phyloP scores from a whole-genome alignment of 1,140 invertebrate genomes.

The Parapsyche elsis region DNA sequence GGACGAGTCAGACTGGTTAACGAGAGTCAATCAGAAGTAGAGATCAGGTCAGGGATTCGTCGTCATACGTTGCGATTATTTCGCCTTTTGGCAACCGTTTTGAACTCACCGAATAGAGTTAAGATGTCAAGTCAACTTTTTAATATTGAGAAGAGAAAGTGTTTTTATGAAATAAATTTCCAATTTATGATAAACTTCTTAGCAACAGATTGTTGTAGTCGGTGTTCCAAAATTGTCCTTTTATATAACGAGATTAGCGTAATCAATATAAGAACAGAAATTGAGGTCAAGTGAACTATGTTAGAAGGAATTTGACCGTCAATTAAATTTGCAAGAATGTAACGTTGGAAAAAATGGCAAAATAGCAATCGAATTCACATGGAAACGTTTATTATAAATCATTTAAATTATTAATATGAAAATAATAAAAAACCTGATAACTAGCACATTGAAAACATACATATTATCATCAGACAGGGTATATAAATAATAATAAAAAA shows the following conservation, averaged over 20 bases:
- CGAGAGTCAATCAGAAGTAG: neutral
- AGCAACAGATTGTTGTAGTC: neutral
- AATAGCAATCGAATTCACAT: too few relatives aligned
- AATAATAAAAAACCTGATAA: too few relatives aligned
- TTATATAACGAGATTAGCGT: conserved; percentile 16
- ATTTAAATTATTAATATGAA: too few relatives aligned
- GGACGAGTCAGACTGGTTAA: conserved; percentile 23
- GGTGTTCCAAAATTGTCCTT: neutral
- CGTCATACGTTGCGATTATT: neutral
- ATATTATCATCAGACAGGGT: too few relatives aligned
- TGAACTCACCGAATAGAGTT: too few relatives aligned
- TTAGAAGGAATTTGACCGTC: neutral
- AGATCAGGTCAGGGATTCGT: conserved; percentile 1
- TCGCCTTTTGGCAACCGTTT: neutral
- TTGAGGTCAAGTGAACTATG: conserved; percentile 1
- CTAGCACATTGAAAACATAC: too few relatives aligned
- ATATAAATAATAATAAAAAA: too few relatives aligned
- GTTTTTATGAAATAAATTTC: too few relatives aligned
- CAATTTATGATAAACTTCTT: neutral
- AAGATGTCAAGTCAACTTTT: too few relatives aligned
- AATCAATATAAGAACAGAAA: neutral
- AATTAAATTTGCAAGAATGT: conserved; percentile 1
- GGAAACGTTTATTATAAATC: too few relatives aligned
- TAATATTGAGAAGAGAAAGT: too few relatives aligned
- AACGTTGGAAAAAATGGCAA: neutral